Percentiles rank a stretch among this genome's conserved stretches.
These are phyloP conservation scores for Jaculus jaculus DNA, from an alignment of 2,113 vertebrate species.

Conservation along the genomic window DNA sequence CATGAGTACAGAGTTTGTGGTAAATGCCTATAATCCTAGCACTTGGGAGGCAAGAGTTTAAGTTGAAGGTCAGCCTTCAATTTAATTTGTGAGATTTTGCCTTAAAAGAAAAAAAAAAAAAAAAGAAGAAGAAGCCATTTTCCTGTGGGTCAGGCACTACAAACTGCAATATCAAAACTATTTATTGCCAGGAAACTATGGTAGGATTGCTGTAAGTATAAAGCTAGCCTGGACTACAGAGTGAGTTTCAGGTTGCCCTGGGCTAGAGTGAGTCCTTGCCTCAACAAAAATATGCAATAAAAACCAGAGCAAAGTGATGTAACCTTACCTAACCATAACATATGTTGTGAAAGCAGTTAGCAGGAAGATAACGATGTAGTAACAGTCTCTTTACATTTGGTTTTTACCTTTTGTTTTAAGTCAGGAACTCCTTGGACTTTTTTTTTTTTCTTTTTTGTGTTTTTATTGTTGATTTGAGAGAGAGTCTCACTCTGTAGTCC, in stretches of 20 bases:
- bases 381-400: background rate
- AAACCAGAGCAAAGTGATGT: conserved; percentile 27
- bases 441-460: background rate
- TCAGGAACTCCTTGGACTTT: background rate
- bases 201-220: too few species aligned
- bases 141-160: background rate
- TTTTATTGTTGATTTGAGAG: background rate
- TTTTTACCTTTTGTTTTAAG: conserved; percentile 46
- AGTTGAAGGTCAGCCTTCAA: too few species aligned
- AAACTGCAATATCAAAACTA: conserved; percentile 19
- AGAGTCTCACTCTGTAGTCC: background rate
- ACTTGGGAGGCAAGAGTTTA: too few species aligned
- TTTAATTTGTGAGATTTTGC: too few species aligned
- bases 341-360: conserved; percentile 47
- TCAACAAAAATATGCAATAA: background rate
- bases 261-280: too few species aligned
- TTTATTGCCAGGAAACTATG: background rate
- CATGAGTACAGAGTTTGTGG: too few species aligned
- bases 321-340: conserved; percentile 39
- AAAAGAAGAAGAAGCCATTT: background rate
- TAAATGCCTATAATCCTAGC: too few species aligned
- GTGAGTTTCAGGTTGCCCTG: too few species aligned
- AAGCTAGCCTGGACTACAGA: too few species aligned
- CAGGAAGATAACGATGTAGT: conserved; percentile 26
- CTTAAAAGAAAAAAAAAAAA: background rate